phyloP scores from a whole-genome alignment of 2,888 invertebrate genomes.

The Galeruca laticollis region DNA sequence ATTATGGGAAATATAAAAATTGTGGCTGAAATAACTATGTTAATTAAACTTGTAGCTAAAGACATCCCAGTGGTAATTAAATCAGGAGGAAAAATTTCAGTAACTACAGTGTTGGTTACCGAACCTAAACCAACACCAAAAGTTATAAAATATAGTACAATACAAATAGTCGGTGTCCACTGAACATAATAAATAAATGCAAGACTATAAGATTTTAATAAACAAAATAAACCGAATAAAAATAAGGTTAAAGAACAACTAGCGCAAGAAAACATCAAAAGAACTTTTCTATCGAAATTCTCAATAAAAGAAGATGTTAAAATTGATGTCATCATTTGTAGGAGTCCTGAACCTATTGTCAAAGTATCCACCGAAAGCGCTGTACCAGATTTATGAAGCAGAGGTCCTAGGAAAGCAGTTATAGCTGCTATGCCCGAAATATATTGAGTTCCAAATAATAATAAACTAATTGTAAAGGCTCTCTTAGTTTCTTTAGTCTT shows the following conservation, averaged over 20 bases:
- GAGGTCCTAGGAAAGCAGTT: slow-evolving; percentile 3
- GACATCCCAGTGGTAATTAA: slow-evolving; percentile 17
- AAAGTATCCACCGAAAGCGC: slow-evolving; percentile 6
- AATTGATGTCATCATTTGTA: not conserved
- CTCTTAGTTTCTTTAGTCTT: slow-evolving; percentile 15
- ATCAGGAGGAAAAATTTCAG: slow-evolving; percentile 31
- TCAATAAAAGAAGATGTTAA: slow-evolving; percentile 12
- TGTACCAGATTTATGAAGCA: not conserved
- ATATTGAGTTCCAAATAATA: not conserved
- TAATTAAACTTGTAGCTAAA: not conserved
- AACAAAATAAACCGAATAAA: slow-evolving; percentile 12
- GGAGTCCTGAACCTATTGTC: not conserved
- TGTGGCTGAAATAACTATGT: not conserved
- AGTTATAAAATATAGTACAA: slow-evolving; percentile 10
- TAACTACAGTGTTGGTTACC: slow-evolving; percentile 22
- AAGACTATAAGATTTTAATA: not conserved
- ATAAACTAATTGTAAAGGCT: not conserved
- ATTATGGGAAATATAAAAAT: slow-evolving; percentile 20
- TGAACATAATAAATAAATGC: not conserved
- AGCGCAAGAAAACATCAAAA: not conserved
- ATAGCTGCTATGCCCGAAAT: slow-evolving; percentile 5
- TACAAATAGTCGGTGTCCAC: slow-evolving; percentile 8
- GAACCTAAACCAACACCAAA: slow-evolving; percentile 27
- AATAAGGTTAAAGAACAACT: slow-evolving; percentile 2
- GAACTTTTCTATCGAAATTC: not conserved